Evolutionary conservation across 1,140 invertebrate genomes (phyloP), one percentile per base, ranked within the genome.

Genomic region (Papilio polyxenes): DNA sequence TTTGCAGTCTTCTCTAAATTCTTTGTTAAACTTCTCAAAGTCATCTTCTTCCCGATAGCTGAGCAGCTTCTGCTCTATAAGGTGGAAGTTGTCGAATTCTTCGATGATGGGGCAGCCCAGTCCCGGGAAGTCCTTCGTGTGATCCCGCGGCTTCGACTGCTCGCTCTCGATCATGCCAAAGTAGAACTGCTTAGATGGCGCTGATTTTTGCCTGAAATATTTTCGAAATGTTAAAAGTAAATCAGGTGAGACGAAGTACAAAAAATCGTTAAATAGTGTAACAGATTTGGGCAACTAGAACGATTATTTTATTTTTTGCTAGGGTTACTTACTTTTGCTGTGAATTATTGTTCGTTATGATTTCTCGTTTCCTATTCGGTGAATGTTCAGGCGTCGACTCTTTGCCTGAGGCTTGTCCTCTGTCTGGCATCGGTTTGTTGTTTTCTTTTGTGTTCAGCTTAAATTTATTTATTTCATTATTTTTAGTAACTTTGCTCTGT

Each of bases 161-260:
- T 92, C 92, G 80, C 88, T 91, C 83, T 96, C 95, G 80, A 96
- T 95, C 96, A 97, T 97, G 17, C 97, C 97, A 87, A 97, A 97
- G 89, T 97, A 97, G 91, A 97, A 97, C 65, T 96, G 96, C 87
- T 97, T 97, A 31, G 96, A 95, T 85, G 96, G 95, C 48, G 88
- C 83, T 53, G 89, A 81, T 59, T 90, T 92, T 85, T 89, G 87
- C 76, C 92, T 94, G 85, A 53, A 79, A 82, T 80, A 80, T 79
- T 53, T 80, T 75, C 65, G 51, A 40, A 17, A n/a, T 37, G 23
- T 44, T 6, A 44, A 17, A 15, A 23, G 10, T 59, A 51, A 59
- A 9, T 62, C 20, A 20, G 17, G 53, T 59, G 20, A 62, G n/a
- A 62, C n/a, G 15, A 17, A 51, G 49, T 51, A 51, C 49, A 51